Base-by-base conservation (phyloP, 2,797 vertebrate genomes). In the Varecia variegata region DNA sequence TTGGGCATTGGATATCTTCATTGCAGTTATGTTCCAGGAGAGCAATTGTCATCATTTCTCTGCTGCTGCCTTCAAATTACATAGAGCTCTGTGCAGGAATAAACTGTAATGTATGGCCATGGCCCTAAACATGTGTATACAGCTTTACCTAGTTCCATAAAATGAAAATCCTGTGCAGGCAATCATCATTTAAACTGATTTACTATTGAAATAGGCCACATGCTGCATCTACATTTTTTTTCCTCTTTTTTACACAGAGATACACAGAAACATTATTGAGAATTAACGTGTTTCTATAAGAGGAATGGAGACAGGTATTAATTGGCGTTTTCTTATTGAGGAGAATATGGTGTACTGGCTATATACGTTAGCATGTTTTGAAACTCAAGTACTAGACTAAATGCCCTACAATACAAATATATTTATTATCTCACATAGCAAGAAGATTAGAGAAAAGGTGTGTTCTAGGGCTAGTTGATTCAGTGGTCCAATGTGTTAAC, bases 21-120 rank as follows among this genome's bases (percentile, higher is more conserved):
- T 81, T 96, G 94, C 35, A 93, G 17, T 43, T 92, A 52, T 30
- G 77, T 62, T 97, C 83, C 80, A 76, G 94, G 96, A 95, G 88
- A 94, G 92, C 86, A 97, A 96, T 96, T 67, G 65, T 94, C 84
- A 95, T 92, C 84, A 96, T 93, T 98, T 96, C 81, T 96, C 92
- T 84, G 86, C 43, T 83, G 38, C 70, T 87, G 47, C 91, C 82
- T 94, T 96, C 65, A 93, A 91, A 95, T 95, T 81, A 62, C 71
- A 89, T 38, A 87, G 32, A 91, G 52, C 43, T 62, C 52, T 65
- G 20, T 70, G 56, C 14, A 71, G 74, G 65, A 74, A 97, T 96
- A 96, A 95, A 95, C 45, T 40, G 9, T 90, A 96, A 96, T 94
- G 35, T 83, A 93, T 60, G 85, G 12, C n/a, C 83, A 52, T 4